Conservation (phyloP, 2,888 invertebrate genomes). For the Adelognathus sp. region DNA sequence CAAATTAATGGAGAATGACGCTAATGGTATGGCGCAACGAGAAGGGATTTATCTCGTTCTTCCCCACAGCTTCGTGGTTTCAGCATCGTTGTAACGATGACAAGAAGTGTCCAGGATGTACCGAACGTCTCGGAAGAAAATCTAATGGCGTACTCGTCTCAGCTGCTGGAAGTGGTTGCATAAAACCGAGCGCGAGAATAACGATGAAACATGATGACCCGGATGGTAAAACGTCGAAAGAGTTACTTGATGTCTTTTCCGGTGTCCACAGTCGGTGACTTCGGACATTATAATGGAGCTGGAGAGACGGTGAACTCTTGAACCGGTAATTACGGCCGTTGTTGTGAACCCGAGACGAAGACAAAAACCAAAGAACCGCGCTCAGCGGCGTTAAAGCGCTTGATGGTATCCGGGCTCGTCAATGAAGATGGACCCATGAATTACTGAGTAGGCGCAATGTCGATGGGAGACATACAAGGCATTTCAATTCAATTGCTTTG, state of each 20-base stretch:
- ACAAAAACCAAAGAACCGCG: background rate
- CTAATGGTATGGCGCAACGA: conserved; percentile 16
- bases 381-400: conserved; percentile 6
- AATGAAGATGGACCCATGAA: background rate
- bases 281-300: conserved; percentile 8
- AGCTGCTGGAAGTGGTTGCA: conserved; percentile 42
- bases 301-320: conserved; percentile 40
- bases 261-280: background rate
- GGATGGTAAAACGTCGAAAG: conserved; percentile 56
- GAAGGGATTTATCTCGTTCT: conserved; percentile 6
- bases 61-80: conserved; percentile 6
- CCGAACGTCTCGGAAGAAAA: conserved; percentile 21
- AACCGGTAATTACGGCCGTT: conserved; percentile 25
- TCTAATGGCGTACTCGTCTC: conserved; percentile 32
- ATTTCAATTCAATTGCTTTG: too few relatives aligned
- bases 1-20: conserved; percentile 4
- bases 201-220: conserved; percentile 52
- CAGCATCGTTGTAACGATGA: conserved; percentile 21
- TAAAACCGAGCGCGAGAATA: conserved; percentile 54
- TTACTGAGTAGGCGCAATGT: too few relatives aligned
- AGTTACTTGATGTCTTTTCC: conserved; percentile 43
- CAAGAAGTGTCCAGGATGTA: background rate
- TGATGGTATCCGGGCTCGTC: background rate
- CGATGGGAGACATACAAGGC: too few relatives aligned
- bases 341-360: conserved; percentile 37